Base-by-base conservation (phyloP, 1,140 invertebrate species). In the Ceratina australensis region DNA sequence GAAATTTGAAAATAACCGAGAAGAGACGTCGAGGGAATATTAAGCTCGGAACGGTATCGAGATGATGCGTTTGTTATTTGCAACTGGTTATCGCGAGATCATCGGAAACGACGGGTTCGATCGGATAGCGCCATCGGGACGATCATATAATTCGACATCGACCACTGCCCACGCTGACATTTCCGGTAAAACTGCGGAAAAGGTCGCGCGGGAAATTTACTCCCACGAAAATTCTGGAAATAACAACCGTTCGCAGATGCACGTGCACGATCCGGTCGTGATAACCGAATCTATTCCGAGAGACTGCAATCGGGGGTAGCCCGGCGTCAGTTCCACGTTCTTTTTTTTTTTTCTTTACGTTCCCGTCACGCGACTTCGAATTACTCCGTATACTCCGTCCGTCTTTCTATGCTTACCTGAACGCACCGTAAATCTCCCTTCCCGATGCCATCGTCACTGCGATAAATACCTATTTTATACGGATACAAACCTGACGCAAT, bases 401-500 rank as follows among this genome's bases (percentile, higher is more conserved):
- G 0, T 16, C 22, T 20, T 20, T 54, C 1, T 13, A 15, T 33
- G 22, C 71, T 74, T 69, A 89, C 88, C 88, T 89, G 75, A 88
- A 89, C 52, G 86, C 86, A 60, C 86, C 86, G 66, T 88, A 87
- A 65, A 89, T 88, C 80, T 89, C 87, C 56, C 87, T 82, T 60
- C 88, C 87, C 50, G 88, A 88, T 63, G 86, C 86, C 88, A 89
- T 89, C 57, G 86, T 89, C 72, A 88, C 84, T 77, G 88, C 86
- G 67, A 88, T 88, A 72, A 83, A 72, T 68, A 67, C 52, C 65
- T 80, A 83, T 80, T 33, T 80, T 56, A 69, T 60, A 20, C 54
- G 24, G 22, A 80, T 69, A 22, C 68, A 71, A 72, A 68, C 76
- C 81, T 81, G 75, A 78, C 60, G 67, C 52, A 52, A 64, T 59